These are phyloP conservation scores for Synanthedon andrenaeformis DNA, from an alignment of 2,888 invertebrate species.

Conservation along the genomic window DNA sequence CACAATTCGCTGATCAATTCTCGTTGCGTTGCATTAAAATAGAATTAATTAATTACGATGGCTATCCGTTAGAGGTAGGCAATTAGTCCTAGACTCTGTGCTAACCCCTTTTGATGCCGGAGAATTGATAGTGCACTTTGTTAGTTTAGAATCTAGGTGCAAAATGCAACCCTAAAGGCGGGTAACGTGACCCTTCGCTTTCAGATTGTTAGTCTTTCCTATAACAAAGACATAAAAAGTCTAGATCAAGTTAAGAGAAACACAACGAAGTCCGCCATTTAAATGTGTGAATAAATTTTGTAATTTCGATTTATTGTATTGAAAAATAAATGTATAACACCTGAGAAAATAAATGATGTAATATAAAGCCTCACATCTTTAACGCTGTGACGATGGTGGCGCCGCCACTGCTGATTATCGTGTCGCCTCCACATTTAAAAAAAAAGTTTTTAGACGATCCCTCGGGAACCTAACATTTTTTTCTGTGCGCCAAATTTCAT, in stretches of 20 bases:
- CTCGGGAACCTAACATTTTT: too few species aligned
- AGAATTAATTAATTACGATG: constrained; percentile 57
- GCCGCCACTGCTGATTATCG: too few species aligned
- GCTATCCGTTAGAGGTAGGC: constrained; percentile 38
- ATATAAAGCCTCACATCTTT: too few species aligned
- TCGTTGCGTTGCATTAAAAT: constrained; percentile 36
- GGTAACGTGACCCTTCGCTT: not conserved
- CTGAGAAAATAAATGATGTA: too few species aligned
- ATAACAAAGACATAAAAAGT: not conserved
- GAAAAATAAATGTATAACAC: too few species aligned
- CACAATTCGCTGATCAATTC: constrained; percentile 46
- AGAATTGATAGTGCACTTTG: constrained; percentile 7
- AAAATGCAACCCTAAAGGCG: not conserved
- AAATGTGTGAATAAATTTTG: too few species aligned
- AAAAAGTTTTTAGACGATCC: too few species aligned
- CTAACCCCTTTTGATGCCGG: constrained; percentile 6
- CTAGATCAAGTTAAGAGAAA: not conserved
- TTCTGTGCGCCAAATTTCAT: too few species aligned
- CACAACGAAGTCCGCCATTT: not conserved
- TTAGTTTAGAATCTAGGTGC: not conserved
- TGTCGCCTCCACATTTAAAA: too few species aligned
- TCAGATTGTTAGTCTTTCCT: not conserved
- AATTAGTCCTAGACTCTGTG: constrained; percentile 34
- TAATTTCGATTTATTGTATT: too few species aligned
- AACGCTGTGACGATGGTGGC: too few species aligned